Percentiles rank a stretch among this genome's conserved stretches.
Conservation (phyloP, 2,797 vertebrate species). For the Sphenopsis melanotis region DNA sequence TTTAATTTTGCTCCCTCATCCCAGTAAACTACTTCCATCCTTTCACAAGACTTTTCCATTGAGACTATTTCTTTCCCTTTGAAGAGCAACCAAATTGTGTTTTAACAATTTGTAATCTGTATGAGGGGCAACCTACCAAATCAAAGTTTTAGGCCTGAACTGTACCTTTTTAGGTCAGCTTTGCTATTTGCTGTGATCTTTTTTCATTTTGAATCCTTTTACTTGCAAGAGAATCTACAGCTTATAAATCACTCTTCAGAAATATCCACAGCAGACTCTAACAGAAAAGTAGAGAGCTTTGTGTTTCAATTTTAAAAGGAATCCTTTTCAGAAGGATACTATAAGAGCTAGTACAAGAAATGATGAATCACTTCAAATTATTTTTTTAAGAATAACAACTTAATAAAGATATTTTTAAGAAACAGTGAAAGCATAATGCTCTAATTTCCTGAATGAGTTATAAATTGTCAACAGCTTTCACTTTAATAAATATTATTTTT, state of each 20-base stretch:
- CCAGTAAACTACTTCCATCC: neutral
- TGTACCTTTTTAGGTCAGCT: neutral
- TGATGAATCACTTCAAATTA: neutral
- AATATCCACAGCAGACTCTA: neutral
- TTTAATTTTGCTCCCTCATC: neutral
- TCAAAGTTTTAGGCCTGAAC: neutral
- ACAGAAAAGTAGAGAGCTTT: neutral
- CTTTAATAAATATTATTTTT: neutral
- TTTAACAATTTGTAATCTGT: neutral
- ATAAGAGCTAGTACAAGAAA: neutral
- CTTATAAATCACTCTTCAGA: constrained; percentile 18
- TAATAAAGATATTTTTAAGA: neutral
- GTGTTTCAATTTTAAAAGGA: constrained; percentile 3
- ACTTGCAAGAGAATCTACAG: neutral
- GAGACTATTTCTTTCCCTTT: neutral
- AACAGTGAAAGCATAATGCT: neutral
- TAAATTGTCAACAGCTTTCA: neutral
- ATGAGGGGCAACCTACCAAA: neutral
- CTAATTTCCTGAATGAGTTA: neutral
- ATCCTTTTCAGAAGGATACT: neutral
- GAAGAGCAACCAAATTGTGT: neutral
- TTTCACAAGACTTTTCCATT: neutral
- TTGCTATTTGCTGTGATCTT: neutral
- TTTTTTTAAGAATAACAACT: neutral
- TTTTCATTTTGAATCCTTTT: neutral